A percentile compares a stretch with the other conserved stretches of the same genome.
Evolutionary conservation across 2,113 vertebrate species (phyloP).

Genomic region (Apteryx owenii): DNA sequence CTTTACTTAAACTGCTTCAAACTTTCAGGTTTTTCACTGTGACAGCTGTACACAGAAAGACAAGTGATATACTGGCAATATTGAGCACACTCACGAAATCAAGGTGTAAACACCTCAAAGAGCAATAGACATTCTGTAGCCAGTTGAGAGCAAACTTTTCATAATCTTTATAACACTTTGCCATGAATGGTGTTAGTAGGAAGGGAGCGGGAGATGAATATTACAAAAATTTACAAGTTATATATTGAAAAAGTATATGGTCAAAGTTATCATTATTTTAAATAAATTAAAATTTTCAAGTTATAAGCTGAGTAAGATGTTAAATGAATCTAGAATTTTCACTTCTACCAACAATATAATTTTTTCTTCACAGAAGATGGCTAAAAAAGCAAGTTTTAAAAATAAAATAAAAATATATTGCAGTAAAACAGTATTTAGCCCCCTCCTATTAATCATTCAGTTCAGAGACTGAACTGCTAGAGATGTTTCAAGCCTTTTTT

Average conservation of each 20-base stretch:
- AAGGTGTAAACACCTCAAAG: conserved; percentile 51
- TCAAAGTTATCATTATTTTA: background rate
- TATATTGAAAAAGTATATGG: background rate
- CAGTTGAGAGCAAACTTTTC: conserved; percentile 34
- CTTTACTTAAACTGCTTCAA: background rate
- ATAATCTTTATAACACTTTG: conserved; percentile 30
- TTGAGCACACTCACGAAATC: conserved; percentile 39
- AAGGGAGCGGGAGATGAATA: background rate
- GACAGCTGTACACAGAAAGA: background rate
- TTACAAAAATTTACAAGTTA: background rate
- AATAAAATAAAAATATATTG: background rate
- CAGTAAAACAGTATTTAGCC: background rate
- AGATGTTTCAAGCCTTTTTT: background rate
- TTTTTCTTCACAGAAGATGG: background rate
- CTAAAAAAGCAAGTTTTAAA: background rate
- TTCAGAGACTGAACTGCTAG: background rate
- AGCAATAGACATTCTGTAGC: conserved; percentile 15
- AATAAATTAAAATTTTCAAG: background rate
- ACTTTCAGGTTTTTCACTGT: background rate
- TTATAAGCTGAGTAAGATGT: background rate
- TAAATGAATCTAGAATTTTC: background rate
- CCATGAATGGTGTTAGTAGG: background rate
- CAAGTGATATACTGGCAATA: conserved; percentile 16
- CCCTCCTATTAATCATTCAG: background rate
- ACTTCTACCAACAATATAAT: background rate